These are phyloP conservation scores for Casuarius casuarius DNA, from an alignment of 2,113 vertebrate species.

Conservation along the genomic window DNA sequence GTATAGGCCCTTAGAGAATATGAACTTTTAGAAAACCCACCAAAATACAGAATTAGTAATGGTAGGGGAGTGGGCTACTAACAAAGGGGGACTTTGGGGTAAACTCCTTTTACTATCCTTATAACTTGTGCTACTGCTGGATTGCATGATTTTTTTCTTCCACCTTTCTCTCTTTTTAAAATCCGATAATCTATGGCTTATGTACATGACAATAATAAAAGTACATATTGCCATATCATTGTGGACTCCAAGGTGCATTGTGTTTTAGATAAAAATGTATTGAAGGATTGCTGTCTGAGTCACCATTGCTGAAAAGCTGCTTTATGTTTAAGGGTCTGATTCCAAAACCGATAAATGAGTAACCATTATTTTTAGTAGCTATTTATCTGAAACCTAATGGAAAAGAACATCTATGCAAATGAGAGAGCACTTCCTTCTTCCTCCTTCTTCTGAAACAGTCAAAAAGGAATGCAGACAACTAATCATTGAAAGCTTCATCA, in stretches of 20 bases:
- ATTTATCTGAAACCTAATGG: not conserved
- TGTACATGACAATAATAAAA: not conserved
- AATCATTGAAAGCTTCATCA: not conserved
- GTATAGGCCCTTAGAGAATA: not conserved
- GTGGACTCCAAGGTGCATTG: not conserved
- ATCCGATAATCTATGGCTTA: not conserved
- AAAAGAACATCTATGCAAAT: not conserved
- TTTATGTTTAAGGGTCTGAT: not conserved
- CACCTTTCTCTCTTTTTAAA: not conserved
- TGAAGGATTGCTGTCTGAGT: not conserved
- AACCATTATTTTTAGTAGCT: not conserved
- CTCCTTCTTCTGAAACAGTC: not conserved
- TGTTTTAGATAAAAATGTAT: not conserved
- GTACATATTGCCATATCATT: not conserved
- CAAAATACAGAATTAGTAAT: not conserved
- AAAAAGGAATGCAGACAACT: not conserved
- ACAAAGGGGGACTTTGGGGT: not conserved
- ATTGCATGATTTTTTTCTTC: not conserved
- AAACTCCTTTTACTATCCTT: not conserved
- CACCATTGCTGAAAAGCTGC: not conserved
- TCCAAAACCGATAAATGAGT: not conserved
- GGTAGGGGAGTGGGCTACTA: not conserved
- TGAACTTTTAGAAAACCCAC: not conserved
- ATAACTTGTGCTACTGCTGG: not conserved
- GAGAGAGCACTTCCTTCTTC: not conserved